Base-by-base conservation (phyloP, 23 tunicate genomes). In the Ciona savignyi region DNA sequence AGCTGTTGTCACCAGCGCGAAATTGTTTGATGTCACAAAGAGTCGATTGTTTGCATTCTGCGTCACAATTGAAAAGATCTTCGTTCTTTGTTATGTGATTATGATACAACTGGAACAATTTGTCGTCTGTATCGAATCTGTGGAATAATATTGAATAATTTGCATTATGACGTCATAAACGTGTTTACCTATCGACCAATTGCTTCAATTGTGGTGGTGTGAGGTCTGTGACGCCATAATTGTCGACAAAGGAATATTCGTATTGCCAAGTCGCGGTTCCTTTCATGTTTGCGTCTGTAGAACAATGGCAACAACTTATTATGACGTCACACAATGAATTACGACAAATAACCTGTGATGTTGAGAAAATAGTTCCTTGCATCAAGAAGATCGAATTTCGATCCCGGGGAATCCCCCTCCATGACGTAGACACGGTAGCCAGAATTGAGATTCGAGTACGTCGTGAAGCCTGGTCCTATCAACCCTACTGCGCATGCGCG, bases 401-500 rank as follows among this genome's bases (percentile, higher is more conserved):
- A 68, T 30, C 78, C 87, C 29, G 77, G 72, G 62, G 77, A 88
- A 32, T 88, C 80, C 3, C 96, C 96, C 33, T 88, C 96, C 71
- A 88, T 75, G 0, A 78, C 77, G 64, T 88, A 88, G 23, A 88
- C 76, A 35, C 96, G 68, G 33, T 82, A 88, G n/a, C 87, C 96
- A 33, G 87, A 51, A 51, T 88, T 88, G 19, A 72, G 32, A 69
- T 81, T 74, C 2, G 96, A 88, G 33, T 88, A 81, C 27, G 96
- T 88, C 2, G 96, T 88, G 49, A 70, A 71, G 29, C 88, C 96
- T 24, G 96, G 96, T 19, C 96, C 96, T 65, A 88, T 82, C 23
- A 88, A 66, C 3, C 78, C 96, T 23, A 85, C 70, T 20, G 68
- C 60, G 27, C 56, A 51, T 19, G 73, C 77, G 21, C 79, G 78